Conservation (phyloP, 2,113 vertebrate species). For the Illadopsis cleaveri region DNA sequence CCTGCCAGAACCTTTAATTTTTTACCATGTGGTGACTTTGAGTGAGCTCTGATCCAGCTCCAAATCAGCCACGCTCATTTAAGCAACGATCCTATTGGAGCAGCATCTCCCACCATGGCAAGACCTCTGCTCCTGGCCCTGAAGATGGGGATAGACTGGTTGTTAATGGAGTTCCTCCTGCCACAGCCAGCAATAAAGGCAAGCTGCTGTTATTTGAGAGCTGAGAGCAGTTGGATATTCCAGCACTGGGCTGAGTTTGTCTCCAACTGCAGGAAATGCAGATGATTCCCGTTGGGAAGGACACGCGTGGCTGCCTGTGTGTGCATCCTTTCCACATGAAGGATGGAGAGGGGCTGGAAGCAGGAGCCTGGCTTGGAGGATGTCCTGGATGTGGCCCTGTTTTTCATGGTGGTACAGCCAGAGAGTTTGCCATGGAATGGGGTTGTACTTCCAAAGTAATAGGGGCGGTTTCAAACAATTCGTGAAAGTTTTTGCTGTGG, state of each 20-base stretch:
- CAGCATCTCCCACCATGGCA: neutral
- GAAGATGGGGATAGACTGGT: neutral
- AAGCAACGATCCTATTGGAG: neutral
- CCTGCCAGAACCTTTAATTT: constrained; percentile 58
- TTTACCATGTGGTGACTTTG: constrained; percentile 63
- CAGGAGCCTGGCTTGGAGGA: constrained; percentile 24
- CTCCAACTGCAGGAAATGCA: constrained; percentile 4
- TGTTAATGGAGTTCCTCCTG: constrained; percentile 8
- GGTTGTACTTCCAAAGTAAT: neutral
- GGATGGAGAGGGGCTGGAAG: constrained; percentile 45
- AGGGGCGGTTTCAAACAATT: neutral
- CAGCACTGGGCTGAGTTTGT: constrained; percentile 12
- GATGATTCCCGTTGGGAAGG: neutral
- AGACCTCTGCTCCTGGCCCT: constrained; percentile 43
- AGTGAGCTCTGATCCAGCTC: constrained; percentile 50
- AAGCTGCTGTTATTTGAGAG: neutral
- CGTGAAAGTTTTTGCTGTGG: fast-evolving
- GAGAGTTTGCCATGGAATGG: fast-evolving
- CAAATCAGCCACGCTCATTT: constrained; percentile 52
- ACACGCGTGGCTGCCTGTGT: neutral
- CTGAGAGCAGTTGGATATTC: neutral
- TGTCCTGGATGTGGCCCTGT: constrained; percentile 20
- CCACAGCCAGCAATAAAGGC: neutral
- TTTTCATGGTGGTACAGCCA: neutral
- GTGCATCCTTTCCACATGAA: neutral